These are phyloP conservation scores for Listrodromus nycthemerus DNA, from an alignment of 2,888 invertebrate species.

Conservation along the genomic window DNA sequence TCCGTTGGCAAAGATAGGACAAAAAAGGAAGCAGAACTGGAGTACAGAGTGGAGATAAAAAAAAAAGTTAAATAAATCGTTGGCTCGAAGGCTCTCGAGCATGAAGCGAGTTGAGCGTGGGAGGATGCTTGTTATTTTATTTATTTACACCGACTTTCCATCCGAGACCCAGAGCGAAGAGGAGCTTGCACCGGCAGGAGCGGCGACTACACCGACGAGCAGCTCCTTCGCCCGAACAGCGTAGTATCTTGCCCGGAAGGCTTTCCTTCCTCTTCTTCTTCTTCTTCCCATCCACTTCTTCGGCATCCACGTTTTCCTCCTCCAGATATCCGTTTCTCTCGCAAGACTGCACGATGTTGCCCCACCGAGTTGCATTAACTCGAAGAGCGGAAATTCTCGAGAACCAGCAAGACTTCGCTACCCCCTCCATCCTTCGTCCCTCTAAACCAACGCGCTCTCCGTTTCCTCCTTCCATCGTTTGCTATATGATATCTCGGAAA, in stretches of 20 bases:
- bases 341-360: constrained; percentile 40
- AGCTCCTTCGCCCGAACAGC: constrained; percentile 22
- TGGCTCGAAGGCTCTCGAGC: constrained; percentile 49
- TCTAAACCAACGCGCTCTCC: too few species aligned
- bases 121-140: constrained; percentile 71
- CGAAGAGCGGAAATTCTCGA: constrained; percentile 60
- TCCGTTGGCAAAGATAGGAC: constrained; percentile 66
- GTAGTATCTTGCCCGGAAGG: constrained; percentile 54
- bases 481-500: constrained; percentile 39
- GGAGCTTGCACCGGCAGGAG: constrained; percentile 23
- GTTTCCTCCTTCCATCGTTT: constrained; percentile 32
- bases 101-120: constrained; percentile 38
- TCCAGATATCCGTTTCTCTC: constrained; percentile 64
- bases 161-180: constrained; percentile 57
- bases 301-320: constrained; percentile 38
- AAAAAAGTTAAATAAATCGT: constrained; percentile 80
- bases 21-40: constrained; percentile 57
- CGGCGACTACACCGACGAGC: constrained; percentile 22
- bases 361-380: constrained; percentile 60
- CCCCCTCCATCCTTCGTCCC: too few species aligned
- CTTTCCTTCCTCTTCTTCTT: constrained; percentile 51
- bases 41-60: constrained; percentile 53
- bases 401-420: constrained; percentile 48
- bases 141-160: constrained; percentile 75
- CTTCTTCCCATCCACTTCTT: constrained; percentile 42